Percentiles rank a stretch among this genome's conserved stretches.
Evolutionary conservation across 2,113 vertebrate species (phyloP).

Genomic region (Sakesphorus luctuosus): DNA sequence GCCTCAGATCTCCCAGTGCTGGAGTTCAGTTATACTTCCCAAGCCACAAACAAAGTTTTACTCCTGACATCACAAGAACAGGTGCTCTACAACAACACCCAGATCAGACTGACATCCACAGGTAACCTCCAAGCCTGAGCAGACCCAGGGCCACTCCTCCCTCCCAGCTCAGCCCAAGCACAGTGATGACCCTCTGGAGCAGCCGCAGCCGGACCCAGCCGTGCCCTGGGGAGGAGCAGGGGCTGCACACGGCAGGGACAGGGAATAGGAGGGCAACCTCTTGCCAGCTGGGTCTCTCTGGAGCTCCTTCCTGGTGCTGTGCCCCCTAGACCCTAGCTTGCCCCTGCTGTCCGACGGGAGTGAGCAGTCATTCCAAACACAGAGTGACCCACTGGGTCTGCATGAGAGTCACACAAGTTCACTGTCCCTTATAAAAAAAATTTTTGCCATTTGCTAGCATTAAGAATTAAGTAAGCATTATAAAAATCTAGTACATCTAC

Average conservation of each 20-base stretch:
- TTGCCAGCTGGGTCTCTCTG: background rate
- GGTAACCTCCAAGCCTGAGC: background rate
- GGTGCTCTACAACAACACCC: background rate
- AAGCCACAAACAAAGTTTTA: background rate
- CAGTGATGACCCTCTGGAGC: background rate
- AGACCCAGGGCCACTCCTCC: background rate
- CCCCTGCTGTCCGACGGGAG: background rate
- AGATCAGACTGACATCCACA: background rate
- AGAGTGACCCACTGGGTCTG: background rate
- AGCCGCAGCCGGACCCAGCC: background rate
- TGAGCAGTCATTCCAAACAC: rapidly evolving
- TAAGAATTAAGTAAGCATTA: background rate
- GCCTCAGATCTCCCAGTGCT: background rate
- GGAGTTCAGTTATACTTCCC: background rate
- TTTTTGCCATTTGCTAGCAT: background rate
- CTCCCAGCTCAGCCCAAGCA: background rate
- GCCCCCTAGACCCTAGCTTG: background rate
- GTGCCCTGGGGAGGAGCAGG: background rate
- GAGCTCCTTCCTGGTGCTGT: background rate
- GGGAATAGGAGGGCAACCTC: background rate
- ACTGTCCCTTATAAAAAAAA: background rate
- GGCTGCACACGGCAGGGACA: background rate
- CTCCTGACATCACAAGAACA: background rate
- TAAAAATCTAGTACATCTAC: background rate
- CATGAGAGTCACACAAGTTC: background rate